These are phyloP conservation scores for Phaethornis superciliosus DNA, from an alignment of 2,113 vertebrate genomes.

Conservation along the genomic window DNA sequence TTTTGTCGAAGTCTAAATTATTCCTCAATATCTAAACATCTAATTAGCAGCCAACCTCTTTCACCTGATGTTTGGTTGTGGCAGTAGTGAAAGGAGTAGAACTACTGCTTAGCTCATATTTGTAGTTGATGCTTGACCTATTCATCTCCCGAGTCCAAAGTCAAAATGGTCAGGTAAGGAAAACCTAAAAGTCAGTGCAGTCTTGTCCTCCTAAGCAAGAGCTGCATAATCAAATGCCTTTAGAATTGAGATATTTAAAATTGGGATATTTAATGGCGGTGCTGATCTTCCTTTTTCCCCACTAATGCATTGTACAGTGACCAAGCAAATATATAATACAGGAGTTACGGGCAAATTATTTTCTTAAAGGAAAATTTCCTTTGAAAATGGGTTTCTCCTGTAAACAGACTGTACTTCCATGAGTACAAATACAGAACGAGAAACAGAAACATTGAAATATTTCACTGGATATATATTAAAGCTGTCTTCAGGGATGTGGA, in stretches of 20 bases:
- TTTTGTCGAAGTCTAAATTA: neutral
- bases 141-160: neutral
- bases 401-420: neutral
- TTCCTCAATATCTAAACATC: neutral
- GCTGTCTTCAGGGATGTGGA: neutral
- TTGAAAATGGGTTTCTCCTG: neutral
- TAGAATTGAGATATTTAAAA: constrained; percentile 16
- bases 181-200: neutral
- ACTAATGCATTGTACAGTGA: neutral
- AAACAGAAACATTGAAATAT: neutral
- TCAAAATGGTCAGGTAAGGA: neutral
- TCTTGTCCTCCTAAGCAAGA: neutral
- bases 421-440: neutral
- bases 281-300: neutral
- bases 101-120: neutral
- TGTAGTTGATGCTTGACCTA: neutral
- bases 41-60: neutral
- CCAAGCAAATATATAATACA: neutral
- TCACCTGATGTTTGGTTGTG: neutral
- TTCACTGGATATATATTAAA: neutral
- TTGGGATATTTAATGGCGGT: neutral
- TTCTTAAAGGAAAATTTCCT: constrained; percentile 3
- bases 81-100: neutral
- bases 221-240: neutral
- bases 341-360: neutral